phyloP scores from a whole-genome alignment of 2,797 vertebrate genomes.

The Dicrostonyx torquatus region DNA sequence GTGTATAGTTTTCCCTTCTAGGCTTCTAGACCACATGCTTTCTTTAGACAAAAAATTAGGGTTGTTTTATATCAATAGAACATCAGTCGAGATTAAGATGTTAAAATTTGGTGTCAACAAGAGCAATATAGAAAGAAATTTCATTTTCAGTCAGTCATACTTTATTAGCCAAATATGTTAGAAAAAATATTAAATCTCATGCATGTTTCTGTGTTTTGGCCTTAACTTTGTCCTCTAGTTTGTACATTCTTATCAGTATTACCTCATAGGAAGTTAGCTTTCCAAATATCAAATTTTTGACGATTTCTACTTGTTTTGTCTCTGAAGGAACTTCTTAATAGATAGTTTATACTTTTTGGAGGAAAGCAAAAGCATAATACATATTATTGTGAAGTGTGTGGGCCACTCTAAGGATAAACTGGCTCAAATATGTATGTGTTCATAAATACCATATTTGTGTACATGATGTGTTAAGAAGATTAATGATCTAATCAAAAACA shows the following conservation, averaged over 20 bases:
- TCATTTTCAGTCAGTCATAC: background rate
- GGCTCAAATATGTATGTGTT: background rate
- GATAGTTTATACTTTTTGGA: constrained; percentile 55
- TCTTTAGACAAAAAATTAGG: background rate
- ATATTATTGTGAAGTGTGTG: constrained; percentile 76
- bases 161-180: background rate
- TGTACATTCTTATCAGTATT: background rate
- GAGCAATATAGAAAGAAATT: background rate
- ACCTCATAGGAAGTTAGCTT: background rate
- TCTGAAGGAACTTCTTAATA: constrained; percentile 70
- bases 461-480: background rate
- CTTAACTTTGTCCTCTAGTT: background rate
- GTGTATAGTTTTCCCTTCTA: background rate
- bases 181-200: background rate
- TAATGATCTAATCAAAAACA: constrained; percentile 59
- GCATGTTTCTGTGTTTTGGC: background rate
- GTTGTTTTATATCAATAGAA: background rate
- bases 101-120: background rate
- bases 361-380: constrained; percentile 62
- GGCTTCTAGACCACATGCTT: background rate
- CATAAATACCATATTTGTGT: constrained; percentile 7
- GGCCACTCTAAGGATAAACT: constrained; percentile 78
- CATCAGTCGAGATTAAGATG: background rate
- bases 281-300: constrained; percentile 47
- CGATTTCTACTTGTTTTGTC: constrained; percentile 38